Evolutionary conservation across 2,888 invertebrate genomes (phyloP).

Genomic region (Lasioglossum calceatum): DNA sequence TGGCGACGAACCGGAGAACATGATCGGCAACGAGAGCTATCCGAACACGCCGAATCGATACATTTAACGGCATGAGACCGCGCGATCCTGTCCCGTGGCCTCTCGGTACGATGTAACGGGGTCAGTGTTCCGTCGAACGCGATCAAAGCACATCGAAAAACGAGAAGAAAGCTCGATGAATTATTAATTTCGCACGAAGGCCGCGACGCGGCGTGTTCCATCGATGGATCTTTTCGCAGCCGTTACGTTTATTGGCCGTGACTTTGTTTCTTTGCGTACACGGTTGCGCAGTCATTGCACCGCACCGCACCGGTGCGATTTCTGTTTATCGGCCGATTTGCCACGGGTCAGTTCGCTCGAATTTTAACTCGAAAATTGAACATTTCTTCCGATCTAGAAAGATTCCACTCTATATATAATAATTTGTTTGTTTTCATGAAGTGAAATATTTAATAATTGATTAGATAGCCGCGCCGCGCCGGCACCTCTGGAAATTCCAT

Average conservation of each 20-base stretch:
- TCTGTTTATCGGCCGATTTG: not conserved
- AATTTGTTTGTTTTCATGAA: too few relatives aligned
- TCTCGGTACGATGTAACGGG: not conserved
- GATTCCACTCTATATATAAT: too few relatives aligned
- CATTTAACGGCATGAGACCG: slow-evolving; percentile 24
- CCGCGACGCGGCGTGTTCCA: not conserved
- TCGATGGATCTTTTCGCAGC: not conserved
- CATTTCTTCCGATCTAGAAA: too few relatives aligned
- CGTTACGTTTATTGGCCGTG: slow-evolving; percentile 11
- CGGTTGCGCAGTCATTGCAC: slow-evolving; percentile 26
- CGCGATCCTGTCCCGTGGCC: slow-evolving; percentile 20
- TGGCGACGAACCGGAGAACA: not conserved
- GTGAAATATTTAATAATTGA: too few relatives aligned
- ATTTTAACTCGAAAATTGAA: not conserved
- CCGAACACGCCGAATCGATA: slow-evolving; percentile 30
- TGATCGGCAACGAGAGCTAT: slow-evolving; percentile 10
- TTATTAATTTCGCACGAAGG: not conserved
- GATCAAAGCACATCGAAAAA: not conserved
- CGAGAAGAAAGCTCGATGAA: not conserved
- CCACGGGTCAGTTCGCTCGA: not conserved
- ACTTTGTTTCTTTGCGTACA: slow-evolving; percentile 26
- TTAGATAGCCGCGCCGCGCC: too few relatives aligned
- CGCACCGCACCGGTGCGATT: not conserved
- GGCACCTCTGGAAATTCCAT: too few relatives aligned
- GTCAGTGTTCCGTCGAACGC: slow-evolving; percentile 9